A percentile compares a stretch with the other conserved stretches of the same genome.
phyloP scores from a whole-genome alignment of 1,140 invertebrate genomes.

The Megathymus violae region DNA sequence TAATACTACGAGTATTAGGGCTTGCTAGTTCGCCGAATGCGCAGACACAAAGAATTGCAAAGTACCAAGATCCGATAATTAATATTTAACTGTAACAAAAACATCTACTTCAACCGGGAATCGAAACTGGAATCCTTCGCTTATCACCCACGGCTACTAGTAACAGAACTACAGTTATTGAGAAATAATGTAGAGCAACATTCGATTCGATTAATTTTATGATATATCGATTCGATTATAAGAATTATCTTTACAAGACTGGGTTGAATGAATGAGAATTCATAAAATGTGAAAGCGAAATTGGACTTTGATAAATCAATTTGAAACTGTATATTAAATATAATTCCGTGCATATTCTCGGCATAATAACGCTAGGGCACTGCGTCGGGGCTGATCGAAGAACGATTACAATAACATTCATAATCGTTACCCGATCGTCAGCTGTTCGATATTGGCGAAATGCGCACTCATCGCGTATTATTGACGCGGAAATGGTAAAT shows the following conservation, averaged over 20 bases:
- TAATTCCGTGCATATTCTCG: conserved; percentile 19
- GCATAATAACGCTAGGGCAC: conserved; percentile 34
- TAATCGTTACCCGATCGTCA: conserved; percentile 46
- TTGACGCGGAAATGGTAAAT: conserved; percentile 27
- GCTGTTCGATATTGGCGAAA: conserved; percentile 25
- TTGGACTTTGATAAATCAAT: not conserved
- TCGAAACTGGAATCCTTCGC: too few species aligned
- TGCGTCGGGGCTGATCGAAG: conserved; percentile 48
- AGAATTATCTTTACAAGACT: not conserved
- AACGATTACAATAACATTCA: conserved; percentile 53
- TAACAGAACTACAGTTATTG: too few species aligned
- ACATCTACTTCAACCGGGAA: too few species aligned
- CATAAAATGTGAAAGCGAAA: too few species aligned
- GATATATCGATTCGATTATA: not conserved
- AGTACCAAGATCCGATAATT: too few species aligned
- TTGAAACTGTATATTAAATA: not conserved
- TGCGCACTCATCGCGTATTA: conserved; percentile 26
- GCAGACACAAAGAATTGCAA: too few species aligned
- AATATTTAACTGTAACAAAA: too few species aligned
- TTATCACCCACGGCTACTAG: too few species aligned
- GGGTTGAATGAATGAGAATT: not conserved
- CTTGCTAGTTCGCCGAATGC: too few species aligned
- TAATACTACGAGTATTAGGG: too few species aligned
- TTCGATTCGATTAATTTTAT: too few species aligned
- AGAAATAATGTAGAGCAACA: too few species aligned